Evolutionary conservation across 2,888 invertebrate species (phyloP).

Genomic region (Nemurella pictetii): DNA sequence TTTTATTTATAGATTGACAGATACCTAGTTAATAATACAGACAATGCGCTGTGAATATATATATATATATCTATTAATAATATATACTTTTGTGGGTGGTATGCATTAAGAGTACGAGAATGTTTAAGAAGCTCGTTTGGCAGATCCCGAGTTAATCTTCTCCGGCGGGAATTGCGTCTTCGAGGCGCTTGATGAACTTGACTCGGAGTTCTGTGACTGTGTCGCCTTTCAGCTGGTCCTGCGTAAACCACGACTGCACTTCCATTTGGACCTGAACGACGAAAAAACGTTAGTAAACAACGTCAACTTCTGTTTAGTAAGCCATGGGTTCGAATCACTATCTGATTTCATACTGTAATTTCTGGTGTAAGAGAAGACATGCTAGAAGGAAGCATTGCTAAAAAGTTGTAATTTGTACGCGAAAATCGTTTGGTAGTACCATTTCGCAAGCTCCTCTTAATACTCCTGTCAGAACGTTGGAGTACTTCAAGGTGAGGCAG

Average conservation of each 20-base stretch:
- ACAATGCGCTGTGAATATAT: too few relatives aligned
- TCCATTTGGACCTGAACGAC: conserved; percentile 76
- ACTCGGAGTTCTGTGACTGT: conserved; percentile 90
- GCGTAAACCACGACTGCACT: conserved; percentile 90
- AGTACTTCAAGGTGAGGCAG: conserved; percentile 82
- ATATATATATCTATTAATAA: neutral
- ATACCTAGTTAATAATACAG: too few relatives aligned
- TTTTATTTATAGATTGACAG: too few relatives aligned
- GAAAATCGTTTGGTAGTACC: conserved; percentile 66
- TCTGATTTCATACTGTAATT: too few relatives aligned
- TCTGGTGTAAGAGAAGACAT: too few relatives aligned
- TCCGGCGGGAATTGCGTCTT: conserved; percentile 97
- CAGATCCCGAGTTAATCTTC: conserved; percentile 73
- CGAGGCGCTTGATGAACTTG: conserved; percentile 91
- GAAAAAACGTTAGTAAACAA: too few relatives aligned
- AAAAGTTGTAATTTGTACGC: too few relatives aligned
- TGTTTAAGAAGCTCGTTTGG: neutral
- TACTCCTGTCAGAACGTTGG: conserved; percentile 88
- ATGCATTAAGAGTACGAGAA: neutral
- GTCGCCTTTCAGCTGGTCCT: conserved; percentile 95
- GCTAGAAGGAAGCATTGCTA: too few relatives aligned
- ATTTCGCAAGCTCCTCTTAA: conserved; percentile 96
- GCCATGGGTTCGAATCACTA: too few relatives aligned
- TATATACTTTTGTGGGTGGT: neutral
- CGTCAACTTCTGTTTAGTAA: too few relatives aligned